Evolutionary conservation across 2,888 invertebrate species (phyloP).

Genomic region (Eilema depressum): DNA sequence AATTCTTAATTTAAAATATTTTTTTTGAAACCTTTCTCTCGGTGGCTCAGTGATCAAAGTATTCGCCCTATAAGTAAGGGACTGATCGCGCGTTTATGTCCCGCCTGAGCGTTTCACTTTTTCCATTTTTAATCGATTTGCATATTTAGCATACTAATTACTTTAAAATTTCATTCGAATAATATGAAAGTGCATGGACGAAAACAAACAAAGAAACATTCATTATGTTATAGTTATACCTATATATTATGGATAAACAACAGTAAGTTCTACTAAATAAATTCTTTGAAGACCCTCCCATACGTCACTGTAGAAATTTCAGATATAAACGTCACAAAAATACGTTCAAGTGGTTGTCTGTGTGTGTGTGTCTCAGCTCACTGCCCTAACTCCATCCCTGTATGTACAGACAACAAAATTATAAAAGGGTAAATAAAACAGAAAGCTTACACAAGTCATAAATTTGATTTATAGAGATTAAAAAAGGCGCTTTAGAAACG

Average conservation of each 20-base stretch:
- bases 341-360: slow-evolving; percentile 9
- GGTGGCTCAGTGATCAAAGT: too few relatives aligned
- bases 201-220: slow-evolving; percentile 7
- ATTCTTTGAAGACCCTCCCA: slow-evolving; percentile 8
- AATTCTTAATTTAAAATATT: too few relatives aligned
- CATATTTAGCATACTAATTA: too few relatives aligned
- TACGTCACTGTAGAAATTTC: slow-evolving; percentile 17
- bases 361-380: slow-evolving; percentile 34
- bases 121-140: too few relatives aligned
- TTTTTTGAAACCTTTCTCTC: too few relatives aligned
- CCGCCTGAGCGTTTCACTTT: too few relatives aligned
- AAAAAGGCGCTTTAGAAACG: slow-evolving; percentile 87
- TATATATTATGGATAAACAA: background rate
- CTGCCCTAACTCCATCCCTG: slow-evolving; percentile 43
- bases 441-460: slow-evolving; percentile 87
- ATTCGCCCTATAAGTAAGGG: too few relatives aligned
- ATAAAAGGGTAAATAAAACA: slow-evolving; percentile 87
- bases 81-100: too few relatives aligned
- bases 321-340: slow-evolving; percentile 29
- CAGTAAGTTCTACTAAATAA: slow-evolving; percentile 5
- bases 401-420: slow-evolving; percentile 80
- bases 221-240: too few relatives aligned
- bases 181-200: background rate
- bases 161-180: too few relatives aligned
- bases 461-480: slow-evolving; percentile 88